A percentile compares a stretch with the other conserved stretches of the same genome.
phyloP scores from a whole-genome alignment of 1,140 invertebrate genomes.

The Rhysida immarginata region DNA sequence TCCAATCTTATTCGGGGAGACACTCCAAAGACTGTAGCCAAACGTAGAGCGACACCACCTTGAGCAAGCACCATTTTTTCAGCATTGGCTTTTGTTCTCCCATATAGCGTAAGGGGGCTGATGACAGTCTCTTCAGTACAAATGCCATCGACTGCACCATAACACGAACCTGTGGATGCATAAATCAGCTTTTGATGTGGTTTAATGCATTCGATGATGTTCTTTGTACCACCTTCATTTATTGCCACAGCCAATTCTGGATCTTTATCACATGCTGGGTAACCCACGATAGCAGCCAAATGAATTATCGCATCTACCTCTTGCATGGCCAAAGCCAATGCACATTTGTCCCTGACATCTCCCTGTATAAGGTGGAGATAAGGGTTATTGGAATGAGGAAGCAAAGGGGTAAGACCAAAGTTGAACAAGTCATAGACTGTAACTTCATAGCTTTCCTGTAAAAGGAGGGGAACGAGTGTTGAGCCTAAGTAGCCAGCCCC shows the following conservation, averaged over 20 bases:
- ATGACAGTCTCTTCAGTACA: constrained; percentile 21
- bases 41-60: constrained; percentile 17
- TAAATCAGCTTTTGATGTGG: constrained; percentile 20
- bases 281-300: constrained; percentile 22
- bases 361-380: constrained; percentile 19
- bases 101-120: constrained; percentile 20
- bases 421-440: constrained; percentile 20
- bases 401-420: constrained; percentile 18
- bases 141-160: constrained; percentile 19
- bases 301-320: constrained; percentile 20
- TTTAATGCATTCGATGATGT: constrained; percentile 14
- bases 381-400: constrained; percentile 9
- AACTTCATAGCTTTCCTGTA: constrained; percentile 18
- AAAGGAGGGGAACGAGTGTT: constrained; percentile 18
- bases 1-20: constrained; percentile 22
- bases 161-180: constrained; percentile 22
- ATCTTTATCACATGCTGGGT: constrained; percentile 22
- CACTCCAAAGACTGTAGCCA: constrained; percentile 22
- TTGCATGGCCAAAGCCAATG: constrained; percentile 10
- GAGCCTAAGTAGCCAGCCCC: constrained; percentile 24
- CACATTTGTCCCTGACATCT: constrained; percentile 17
- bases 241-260: constrained; percentile 15
- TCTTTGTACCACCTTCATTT: constrained; percentile 17
- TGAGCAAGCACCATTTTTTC: constrained; percentile 15
- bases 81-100: constrained; percentile 18